Percentiles rank a stretch among this genome's conserved stretches.
phyloP scores from a whole-genome alignment of 23 tunicate species.

The Ascidia mentula region DNA sequence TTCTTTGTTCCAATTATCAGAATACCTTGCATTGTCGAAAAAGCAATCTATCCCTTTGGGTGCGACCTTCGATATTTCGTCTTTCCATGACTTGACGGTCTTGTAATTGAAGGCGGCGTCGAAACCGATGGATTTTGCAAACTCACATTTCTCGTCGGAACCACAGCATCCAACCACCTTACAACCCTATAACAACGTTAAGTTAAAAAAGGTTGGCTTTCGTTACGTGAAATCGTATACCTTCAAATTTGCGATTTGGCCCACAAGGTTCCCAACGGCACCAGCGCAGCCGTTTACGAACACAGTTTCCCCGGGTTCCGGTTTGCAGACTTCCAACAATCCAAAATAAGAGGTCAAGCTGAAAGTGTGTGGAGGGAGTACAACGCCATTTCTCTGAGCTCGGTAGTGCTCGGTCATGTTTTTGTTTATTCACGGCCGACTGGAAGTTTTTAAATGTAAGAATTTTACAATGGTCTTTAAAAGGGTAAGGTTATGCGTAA shows the following conservation, averaged over 20 bases:
- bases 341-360: constrained; percentile 72
- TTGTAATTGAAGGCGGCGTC: constrained; percentile 91
- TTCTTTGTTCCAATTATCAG: neutral
- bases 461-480: too few species aligned
- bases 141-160: constrained; percentile 29
- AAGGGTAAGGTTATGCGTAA: too few species aligned
- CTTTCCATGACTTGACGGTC: constrained; percentile 40
- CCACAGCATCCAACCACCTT: constrained; percentile 56
- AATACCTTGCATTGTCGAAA: constrained; percentile 73
- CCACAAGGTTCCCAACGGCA: constrained; percentile 62
- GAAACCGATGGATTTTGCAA: constrained; percentile 62
- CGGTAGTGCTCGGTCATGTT: too few species aligned
- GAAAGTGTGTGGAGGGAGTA: too few species aligned
- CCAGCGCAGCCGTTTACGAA: constrained; percentile 64
- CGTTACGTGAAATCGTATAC: too few species aligned
- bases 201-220: neutral
- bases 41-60: constrained; percentile 92
- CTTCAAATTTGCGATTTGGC: constrained; percentile 75
- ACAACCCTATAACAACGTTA: constrained; percentile 35
- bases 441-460: too few species aligned
- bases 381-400: too few species aligned
- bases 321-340: constrained; percentile 38
- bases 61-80: constrained; percentile 57
- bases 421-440: too few species aligned
- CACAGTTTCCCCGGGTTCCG: constrained; percentile 59